Evolutionary conservation across 2,888 invertebrate species (phyloP).

Genomic region (Germaria angustata): DNA sequence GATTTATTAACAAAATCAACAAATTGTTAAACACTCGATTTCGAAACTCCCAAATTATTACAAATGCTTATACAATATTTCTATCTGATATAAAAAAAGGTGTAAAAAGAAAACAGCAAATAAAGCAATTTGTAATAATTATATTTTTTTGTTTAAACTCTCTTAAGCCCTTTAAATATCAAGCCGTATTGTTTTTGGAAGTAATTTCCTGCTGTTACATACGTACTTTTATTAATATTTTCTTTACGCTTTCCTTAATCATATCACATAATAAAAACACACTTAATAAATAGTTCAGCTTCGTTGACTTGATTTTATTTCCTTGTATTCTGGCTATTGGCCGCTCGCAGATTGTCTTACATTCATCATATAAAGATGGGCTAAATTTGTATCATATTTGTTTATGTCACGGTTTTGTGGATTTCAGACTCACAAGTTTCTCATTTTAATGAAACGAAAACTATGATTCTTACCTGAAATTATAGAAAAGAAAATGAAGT

Average conservation of each 20-base stretch:
- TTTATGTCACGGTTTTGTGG: slow-evolving; percentile 34
- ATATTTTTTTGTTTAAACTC: slow-evolving; percentile 7
- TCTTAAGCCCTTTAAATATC: not conserved
- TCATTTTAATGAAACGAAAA: not conserved
- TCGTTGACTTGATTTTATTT: slow-evolving; percentile 34
- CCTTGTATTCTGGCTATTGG: not conserved
- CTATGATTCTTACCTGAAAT: slow-evolving; percentile 62
- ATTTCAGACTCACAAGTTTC: not conserved
- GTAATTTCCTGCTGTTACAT: not conserved
- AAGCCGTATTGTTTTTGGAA: not conserved
- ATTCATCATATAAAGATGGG: slow-evolving; percentile 16
- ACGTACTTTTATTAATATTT: slow-evolving; percentile 27
- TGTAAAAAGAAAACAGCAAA: slow-evolving; percentile 3
- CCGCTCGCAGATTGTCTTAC: slow-evolving; percentile 40
- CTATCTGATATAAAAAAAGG: not conserved
- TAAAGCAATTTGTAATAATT: slow-evolving; percentile 34
- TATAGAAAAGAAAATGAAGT: slow-evolving; percentile 30
- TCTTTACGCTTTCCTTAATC: slow-evolving; percentile 38
- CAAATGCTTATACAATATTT: not conserved
- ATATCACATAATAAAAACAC: slow-evolving; percentile 9
- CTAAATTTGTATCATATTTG: slow-evolving; percentile 15
- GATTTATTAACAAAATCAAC: not conserved
- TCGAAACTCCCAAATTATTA: not conserved
- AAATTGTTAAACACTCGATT: not conserved
- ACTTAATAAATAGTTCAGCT: slow-evolving; percentile 38